Conservation (phyloP, 1,140 invertebrate species). For the Zaprionus gabonicus region DNA sequence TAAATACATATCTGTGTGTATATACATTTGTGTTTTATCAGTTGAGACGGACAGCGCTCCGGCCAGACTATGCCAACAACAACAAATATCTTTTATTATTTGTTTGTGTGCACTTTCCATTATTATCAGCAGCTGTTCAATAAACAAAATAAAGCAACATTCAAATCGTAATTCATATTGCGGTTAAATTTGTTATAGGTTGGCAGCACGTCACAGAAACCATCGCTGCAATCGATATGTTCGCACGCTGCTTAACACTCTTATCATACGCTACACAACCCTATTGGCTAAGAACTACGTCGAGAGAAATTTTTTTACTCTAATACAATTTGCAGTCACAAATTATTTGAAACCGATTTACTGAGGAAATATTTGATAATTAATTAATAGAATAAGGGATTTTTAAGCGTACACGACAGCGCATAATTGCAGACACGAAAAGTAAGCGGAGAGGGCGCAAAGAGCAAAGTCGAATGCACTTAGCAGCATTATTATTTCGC, state of each 20-base stretch:
- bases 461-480: conserved; percentile 27
- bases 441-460: not conserved
- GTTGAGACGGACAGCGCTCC: not conserved
- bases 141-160: no score
- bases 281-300: conserved; percentile 48
- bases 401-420: not conserved
- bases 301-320: conserved; percentile 57
- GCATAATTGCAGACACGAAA: not conserved
- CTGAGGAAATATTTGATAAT: conserved; percentile 8
- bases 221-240: not conserved
- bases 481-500: conserved; percentile 24
- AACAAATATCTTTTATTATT: not conserved
- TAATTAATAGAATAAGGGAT: not conserved
- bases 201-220: conserved; percentile 19
- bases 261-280: conserved; percentile 27
- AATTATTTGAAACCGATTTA: conserved; percentile 20
- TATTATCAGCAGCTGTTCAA: not conserved
- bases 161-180: not conserved
- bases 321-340: conserved; percentile 50
- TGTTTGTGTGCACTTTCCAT: conserved; percentile 2
- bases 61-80: conserved; percentile 3
- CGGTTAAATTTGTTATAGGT: not conserved
- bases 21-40: conserved; percentile 27
- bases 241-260: conserved; percentile 1
- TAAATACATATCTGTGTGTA: conserved; percentile 1